phyloP scores from a whole-genome alignment of 2,888 invertebrate genomes.

The Metacarcinus magister region DNA sequence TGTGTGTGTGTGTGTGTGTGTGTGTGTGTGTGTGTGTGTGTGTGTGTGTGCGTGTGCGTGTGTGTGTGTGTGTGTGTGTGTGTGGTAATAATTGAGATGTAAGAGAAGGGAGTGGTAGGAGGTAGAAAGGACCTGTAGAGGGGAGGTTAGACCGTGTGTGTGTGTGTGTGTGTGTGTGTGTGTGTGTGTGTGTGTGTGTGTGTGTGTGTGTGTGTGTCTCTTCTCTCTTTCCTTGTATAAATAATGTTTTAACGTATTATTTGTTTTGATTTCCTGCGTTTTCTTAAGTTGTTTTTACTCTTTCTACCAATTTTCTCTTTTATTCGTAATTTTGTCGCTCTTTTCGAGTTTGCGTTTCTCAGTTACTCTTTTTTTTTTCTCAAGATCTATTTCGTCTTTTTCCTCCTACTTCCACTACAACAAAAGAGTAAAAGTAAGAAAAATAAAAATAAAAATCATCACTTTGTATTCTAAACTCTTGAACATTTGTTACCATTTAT shows the following conservation, averaged over 20 bases:
- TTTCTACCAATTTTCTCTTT: background rate
- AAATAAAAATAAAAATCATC: background rate
- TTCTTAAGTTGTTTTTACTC: background rate
- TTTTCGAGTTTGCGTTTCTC: background rate
- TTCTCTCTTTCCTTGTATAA: background rate
- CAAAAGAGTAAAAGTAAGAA: background rate
- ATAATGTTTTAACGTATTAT: background rate
- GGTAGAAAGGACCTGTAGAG: background rate
- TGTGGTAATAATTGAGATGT: slow-evolving; percentile 43
- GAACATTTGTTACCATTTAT: background rate
- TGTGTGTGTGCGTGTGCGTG: slow-evolving; percentile 19
- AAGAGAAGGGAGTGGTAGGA: background rate
- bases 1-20: slow-evolving; percentile 11
- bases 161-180: too few species aligned
- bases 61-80: slow-evolving; percentile 27
- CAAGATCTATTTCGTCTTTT: background rate
- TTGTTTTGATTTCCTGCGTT: background rate
- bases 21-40: slow-evolving; percentile 48
- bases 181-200: too few species aligned
- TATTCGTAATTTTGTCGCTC: background rate
- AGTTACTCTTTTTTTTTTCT: background rate
- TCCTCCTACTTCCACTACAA: background rate
- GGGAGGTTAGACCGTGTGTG: background rate
- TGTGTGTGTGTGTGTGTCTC: background rate
- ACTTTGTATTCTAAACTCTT: background rate